A percentile compares a stretch with the other conserved stretches of the same genome.
Evolutionary conservation across 2,113 vertebrate species (phyloP).

Genomic region (Galemys pyrenaicus): DNA sequence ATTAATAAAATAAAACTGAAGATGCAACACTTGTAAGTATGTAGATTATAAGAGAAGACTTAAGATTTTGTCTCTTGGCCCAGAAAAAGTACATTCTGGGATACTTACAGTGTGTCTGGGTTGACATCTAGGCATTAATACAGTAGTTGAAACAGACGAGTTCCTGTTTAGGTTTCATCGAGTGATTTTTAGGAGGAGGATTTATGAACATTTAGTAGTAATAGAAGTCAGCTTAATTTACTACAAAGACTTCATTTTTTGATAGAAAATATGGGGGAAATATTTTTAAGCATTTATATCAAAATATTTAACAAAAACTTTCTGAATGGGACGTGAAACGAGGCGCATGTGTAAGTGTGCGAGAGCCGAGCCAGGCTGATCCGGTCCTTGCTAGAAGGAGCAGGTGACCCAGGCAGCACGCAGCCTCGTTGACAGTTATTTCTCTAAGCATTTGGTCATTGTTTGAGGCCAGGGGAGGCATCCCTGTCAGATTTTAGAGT

Average conservation of each 20-base stretch:
- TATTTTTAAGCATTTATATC: neutral
- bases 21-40: neutral
- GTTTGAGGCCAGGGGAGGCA: neutral
- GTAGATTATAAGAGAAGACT: neutral
- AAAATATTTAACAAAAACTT: slow-evolving; percentile 12
- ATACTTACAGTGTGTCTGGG: slow-evolving; percentile 7
- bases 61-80: neutral
- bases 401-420: neutral
- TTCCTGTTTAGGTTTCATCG: neutral
- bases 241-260: slow-evolving; percentile 28
- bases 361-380: neutral
- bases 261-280: slow-evolving; percentile 2
- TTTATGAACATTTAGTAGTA: neutral
- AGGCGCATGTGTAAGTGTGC: neutral
- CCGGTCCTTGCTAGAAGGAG: neutral
- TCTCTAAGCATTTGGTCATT: neutral
- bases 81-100: neutral
- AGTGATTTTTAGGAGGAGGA: neutral
- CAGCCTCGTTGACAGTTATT: neutral
- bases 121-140: neutral
- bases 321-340: slow-evolving; percentile 10
- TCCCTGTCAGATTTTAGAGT: neutral
- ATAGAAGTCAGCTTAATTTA: slow-evolving; percentile 9
- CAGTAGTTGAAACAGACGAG: neutral
- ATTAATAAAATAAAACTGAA: slow-evolving; percentile 27